These are phyloP conservation scores for Drosophila mettleri DNA, from an alignment of 2,888 invertebrate genomes.

Conservation along the genomic window DNA sequence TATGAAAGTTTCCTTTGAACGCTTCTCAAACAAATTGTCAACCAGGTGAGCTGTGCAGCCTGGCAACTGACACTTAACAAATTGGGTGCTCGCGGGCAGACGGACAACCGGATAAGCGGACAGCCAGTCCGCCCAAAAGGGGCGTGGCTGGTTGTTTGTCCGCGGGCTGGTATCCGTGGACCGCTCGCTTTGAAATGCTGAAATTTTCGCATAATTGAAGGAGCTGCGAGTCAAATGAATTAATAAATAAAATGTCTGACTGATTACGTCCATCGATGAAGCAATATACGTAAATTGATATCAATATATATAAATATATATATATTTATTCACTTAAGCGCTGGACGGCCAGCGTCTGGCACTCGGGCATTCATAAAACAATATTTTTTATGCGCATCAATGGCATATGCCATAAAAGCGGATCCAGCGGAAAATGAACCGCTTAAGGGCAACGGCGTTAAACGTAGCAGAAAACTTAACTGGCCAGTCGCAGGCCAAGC, in stretches of 20 bases:
- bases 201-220: constrained; percentile 43
- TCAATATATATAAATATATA: not conserved
- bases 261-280: constrained; percentile 65
- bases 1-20: constrained; percentile 8
- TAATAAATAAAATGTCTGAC: constrained; percentile 37
- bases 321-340: constrained; percentile 8
- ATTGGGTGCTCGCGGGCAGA: constrained; percentile 4
- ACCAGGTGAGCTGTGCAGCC: constrained; percentile 41
- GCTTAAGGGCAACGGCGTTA: constrained; percentile 62
- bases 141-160: not conserved
- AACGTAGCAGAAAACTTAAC: constrained; percentile 71
- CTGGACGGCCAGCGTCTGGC: constrained; percentile 20
- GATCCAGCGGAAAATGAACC: constrained; percentile 71
- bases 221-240: constrained; percentile 25
- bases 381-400: constrained; percentile 68
- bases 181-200: constrained; percentile 39
- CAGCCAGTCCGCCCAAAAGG: too few species aligned
- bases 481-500: constrained; percentile 35
- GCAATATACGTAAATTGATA: constrained; percentile 26
- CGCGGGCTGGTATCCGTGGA: not conserved
- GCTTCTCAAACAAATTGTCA: constrained; percentile 56
- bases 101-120: too few species aligned
- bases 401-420: constrained; percentile 69
- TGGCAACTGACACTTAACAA: constrained; percentile 40
- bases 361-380: constrained; percentile 56